phyloP scores from a whole-genome alignment of 2,888 invertebrate genomes.

The Lycocerus yunnanus region DNA sequence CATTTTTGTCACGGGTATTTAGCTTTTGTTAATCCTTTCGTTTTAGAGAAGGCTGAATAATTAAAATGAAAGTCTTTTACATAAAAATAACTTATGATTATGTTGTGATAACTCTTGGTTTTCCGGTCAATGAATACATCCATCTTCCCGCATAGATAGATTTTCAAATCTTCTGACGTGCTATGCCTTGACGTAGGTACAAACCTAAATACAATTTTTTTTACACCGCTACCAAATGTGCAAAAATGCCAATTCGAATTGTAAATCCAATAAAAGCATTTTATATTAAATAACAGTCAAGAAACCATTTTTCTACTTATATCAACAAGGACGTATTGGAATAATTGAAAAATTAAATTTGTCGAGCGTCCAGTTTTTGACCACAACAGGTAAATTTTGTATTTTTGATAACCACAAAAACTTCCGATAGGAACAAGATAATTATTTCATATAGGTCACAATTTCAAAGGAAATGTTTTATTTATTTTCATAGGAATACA shows the following conservation, averaged over 20 bases:
- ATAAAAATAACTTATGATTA: not conserved
- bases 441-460: too few species aligned
- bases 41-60: not conserved
- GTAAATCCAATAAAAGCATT: not conserved
- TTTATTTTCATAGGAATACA: not conserved
- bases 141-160: not conserved
- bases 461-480: not conserved
- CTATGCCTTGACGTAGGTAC: not conserved
- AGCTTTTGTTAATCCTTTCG: not conserved
- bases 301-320: too few species aligned
- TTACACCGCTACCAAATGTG: not conserved
- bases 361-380: not conserved
- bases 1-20: not conserved
- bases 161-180: not conserved
- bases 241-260: not conserved
- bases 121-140: constrained; percentile 2
- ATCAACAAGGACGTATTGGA: not conserved
- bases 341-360: not conserved
- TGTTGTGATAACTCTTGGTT: not conserved
- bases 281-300: too few species aligned
- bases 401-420: not conserved
- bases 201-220: too few species aligned
- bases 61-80: not conserved
- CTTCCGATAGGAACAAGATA: too few species aligned
- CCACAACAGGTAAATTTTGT: not conserved